Evolutionary conservation across 64 coral and sea anemone species (phyloP).

Genomic region (Stylophora pistillata): DNA sequence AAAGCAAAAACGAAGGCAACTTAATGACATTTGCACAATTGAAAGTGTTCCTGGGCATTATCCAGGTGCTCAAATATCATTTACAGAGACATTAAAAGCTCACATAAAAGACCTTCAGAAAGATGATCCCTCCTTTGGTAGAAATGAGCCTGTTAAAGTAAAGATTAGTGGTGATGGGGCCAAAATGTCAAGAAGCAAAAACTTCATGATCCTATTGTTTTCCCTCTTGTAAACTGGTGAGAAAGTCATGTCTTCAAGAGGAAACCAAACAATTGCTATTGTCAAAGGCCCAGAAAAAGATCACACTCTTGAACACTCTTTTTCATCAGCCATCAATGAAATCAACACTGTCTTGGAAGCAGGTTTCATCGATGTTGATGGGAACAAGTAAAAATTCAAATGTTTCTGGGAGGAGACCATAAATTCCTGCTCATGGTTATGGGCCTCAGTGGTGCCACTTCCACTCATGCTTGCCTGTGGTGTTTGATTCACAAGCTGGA

Average conservation of each 20-base stretch:
- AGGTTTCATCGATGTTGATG: constrained; percentile 23
- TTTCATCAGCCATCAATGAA: constrained; percentile 23
- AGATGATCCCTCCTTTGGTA: constrained; percentile 6
- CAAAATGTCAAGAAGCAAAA: constrained; percentile 51
- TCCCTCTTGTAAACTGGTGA: constrained; percentile 48
- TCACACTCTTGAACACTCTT: no score
- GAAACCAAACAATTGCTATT: constrained; percentile 50
- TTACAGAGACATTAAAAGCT: no score
- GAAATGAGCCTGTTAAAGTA: constrained; percentile 36
- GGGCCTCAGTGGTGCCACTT: no score
- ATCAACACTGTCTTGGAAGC: constrained; percentile 50
- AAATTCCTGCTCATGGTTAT: constrained; percentile 43
- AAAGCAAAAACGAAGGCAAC: no score
- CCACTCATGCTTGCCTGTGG: no score
- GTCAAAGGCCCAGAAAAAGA: constrained; percentile 60
- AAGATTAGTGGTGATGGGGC: constrained; percentile 68
- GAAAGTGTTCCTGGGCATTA: no score
- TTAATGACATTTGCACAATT: no score
- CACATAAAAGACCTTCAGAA: constrained; percentile 6
- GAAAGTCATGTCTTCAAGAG: constrained; percentile 50
- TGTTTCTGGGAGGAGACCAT: constrained; percentile 33
- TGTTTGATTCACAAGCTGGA: no score
- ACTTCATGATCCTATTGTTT: constrained; percentile 63
- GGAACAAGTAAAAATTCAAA: constrained; percentile 11
- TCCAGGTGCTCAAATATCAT: no score